Conservation (phyloP, 2,797 vertebrate species). For the Poecilia gillii region DNA sequence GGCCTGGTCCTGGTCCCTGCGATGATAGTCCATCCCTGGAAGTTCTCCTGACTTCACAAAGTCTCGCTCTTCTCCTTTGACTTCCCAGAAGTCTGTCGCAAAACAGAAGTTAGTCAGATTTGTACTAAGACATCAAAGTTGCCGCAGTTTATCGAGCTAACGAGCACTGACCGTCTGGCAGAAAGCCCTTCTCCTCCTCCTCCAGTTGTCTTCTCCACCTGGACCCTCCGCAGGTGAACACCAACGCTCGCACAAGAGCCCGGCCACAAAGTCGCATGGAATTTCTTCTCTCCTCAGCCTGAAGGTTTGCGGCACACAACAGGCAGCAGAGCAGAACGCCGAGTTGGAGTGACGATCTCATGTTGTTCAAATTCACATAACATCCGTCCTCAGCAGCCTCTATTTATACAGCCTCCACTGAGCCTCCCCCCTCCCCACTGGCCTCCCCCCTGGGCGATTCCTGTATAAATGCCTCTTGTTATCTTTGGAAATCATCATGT, state of each 20-base stretch:
- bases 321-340: constrained; percentile 5
- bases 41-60: not conserved
- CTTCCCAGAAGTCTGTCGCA: not conserved
- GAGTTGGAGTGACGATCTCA: not conserved
- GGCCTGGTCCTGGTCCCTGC: constrained; percentile 1
- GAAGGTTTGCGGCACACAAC: not conserved
- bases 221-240: constrained; percentile 9
- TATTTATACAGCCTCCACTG: constrained; percentile 35
- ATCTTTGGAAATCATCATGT: constrained; percentile 40
- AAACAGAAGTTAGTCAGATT: not conserved
- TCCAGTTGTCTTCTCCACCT: constrained; percentile 11
- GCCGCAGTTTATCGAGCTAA: not conserved
- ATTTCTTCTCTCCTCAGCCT: not conserved
- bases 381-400: constrained; percentile 5
- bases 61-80: not conserved
- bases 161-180: not conserved
- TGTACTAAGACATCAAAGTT: not conserved
- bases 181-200: not conserved
- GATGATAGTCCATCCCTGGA: not conserved
- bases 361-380: constrained; percentile 40
- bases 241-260: constrained; percentile 4
- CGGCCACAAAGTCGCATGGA: constrained; percentile 4
- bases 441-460: not conserved
- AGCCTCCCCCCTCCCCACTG: not conserved
- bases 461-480: constrained; percentile 22